phyloP scores from a whole-genome alignment of 92 coral and sea anemone species.

The Porites lobata region DNA sequence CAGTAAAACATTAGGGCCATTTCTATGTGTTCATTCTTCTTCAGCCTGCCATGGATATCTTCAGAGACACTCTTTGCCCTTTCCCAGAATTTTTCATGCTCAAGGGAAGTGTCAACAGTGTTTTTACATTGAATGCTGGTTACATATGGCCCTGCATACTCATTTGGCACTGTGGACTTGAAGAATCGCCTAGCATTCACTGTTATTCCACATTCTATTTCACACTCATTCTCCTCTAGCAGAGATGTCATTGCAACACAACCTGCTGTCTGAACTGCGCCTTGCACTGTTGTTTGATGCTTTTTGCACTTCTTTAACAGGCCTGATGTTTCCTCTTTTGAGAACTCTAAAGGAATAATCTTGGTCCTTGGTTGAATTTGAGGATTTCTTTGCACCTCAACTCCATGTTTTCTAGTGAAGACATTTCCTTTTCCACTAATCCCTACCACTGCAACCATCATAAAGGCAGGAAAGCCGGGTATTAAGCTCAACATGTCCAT shows the following conservation, averaged over 20 bases:
- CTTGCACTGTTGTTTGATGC: slow-evolving; percentile 2
- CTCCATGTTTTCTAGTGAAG: slow-evolving; percentile 12
- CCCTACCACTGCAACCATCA: neutral
- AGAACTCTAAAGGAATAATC: slow-evolving; percentile 25
- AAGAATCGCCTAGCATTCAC: slow-evolving; percentile 13
- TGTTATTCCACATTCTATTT: neutral
- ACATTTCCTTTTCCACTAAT: slow-evolving; percentile 8
- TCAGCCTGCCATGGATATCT: neutral
- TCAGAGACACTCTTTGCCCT: neutral
- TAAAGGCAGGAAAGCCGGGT: neutral
- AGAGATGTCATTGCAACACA: slow-evolving; percentile 19
- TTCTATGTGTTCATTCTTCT: slow-evolving; percentile 12
- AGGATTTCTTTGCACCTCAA: slow-evolving; percentile 23
- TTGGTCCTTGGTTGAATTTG: slow-evolving; percentile 14
- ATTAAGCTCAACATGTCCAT: neutral
- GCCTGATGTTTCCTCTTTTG: neutral
- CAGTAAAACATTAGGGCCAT: neutral
- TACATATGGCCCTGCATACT: slow-evolving; percentile 9
- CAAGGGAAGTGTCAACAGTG: neutral
- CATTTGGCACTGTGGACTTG: slow-evolving; percentile 11
- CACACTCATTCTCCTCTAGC: neutral
- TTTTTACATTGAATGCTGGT: neutral
- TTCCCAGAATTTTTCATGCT: neutral
- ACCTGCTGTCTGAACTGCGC: slow-evolving; percentile 17
- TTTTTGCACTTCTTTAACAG: slow-evolving; percentile 19